A percentile compares a stretch with the other conserved stretches of the same genome.
phyloP scores from a whole-genome alignment of 2,113 vertebrate genomes.

The Lonchura striata region DNA sequence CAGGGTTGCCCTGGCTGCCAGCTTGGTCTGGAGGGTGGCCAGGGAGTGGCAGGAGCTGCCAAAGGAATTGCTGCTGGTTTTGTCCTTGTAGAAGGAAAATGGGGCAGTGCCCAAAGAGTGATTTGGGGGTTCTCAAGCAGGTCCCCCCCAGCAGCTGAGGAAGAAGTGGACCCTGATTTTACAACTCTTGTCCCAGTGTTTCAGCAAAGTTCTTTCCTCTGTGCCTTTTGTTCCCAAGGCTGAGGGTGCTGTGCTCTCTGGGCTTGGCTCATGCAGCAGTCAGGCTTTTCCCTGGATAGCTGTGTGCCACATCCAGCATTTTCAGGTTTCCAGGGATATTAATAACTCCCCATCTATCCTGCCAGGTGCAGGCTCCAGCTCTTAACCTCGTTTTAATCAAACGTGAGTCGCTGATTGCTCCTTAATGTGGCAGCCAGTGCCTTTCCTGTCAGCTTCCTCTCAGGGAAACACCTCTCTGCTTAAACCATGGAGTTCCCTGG shows the following conservation, averaged over 20 bases:
- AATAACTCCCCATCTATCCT: neutral
- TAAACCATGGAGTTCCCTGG: neutral
- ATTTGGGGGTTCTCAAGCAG: neutral
- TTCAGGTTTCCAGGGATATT: neutral
- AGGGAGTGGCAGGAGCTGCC: neutral
- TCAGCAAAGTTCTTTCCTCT: neutral
- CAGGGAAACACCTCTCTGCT: neutral
- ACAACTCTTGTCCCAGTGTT: fast-evolving
- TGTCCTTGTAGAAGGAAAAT: neutral
- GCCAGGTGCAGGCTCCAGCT: neutral
- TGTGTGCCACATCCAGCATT: neutral
- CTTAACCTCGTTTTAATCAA: neutral
- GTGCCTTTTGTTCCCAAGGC: neutral
- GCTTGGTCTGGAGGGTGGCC: neutral
- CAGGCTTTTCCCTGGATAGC: conserved; percentile 8
- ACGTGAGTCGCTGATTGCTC: fast-evolving
- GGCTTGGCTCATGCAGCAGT: neutral
- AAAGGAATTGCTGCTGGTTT: neutral
- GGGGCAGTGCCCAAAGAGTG: neutral
- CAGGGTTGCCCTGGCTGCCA: neutral
- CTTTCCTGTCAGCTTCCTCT: neutral
- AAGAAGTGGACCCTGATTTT: neutral
- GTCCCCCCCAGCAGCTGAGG: fast-evolving
- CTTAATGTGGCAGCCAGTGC: neutral
- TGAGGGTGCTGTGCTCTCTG: neutral